Base-by-base conservation (phyloP, 2,888 invertebrate genomes). In the Pyrochroa serraticornis region DNA sequence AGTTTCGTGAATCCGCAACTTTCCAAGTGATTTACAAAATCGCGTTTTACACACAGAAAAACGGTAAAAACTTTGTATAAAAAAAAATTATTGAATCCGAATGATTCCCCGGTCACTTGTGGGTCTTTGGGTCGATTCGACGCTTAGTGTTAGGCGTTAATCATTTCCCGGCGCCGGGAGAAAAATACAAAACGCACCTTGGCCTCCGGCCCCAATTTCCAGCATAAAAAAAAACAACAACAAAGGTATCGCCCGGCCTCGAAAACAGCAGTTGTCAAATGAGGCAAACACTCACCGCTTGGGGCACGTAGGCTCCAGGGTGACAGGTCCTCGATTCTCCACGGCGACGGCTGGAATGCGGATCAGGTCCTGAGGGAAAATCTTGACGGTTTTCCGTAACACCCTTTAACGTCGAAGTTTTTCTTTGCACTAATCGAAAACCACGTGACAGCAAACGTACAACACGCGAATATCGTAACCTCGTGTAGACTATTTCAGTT, bases 261-360 rank as follows among this genome's bases (percentile, higher is more conserved):
- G 10, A 14, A 50, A 50, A 50, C 50, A 50, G 45, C 46, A 63
- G 63, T 57, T 52, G 62, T 53, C 43, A 57, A 50, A 63, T 58
- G 54, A 52, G 7, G 52, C 34, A 58, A 42, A 58, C 39, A 56
- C 74, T 72, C 63, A 77, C 77, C 78, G 69, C 71, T 78, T 78
- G 63, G 75, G 76, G 73, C 76, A 77, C 73, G 77, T 71, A 66
- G 77, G 70, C 75, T 78, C 78, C 78, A 79, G 78, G 69, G 74
- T 74, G 75, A 71, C 69, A 57, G 73, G 64, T 59, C 71, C 73
- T 66, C 74, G 69, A 67, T 72, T 73, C 68, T 75, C 75, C 76
- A 74, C 71, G 67, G 71, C 70, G 71, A 72, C 66, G 54, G 54
- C 41, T 33, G 55, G 36, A 46, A 54, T 35, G 42, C 72, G 71